phyloP scores from a whole-genome alignment of 2,797 vertebrate genomes.

The Sciurus carolinensis region DNA sequence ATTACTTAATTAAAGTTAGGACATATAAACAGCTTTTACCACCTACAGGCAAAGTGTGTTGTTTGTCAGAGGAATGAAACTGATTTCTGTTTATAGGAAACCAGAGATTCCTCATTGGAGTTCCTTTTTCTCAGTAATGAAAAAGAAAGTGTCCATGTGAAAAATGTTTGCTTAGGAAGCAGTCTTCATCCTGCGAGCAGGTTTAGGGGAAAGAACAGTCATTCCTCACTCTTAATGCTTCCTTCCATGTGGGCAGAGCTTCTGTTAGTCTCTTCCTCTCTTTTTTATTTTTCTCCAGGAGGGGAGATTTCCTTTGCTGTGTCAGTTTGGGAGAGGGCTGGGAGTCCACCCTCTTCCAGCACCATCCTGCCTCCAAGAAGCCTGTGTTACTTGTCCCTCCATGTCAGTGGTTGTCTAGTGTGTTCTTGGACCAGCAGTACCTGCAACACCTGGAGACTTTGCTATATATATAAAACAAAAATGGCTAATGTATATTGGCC shows the following conservation, averaged over 20 bases:
- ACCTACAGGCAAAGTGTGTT: constrained; percentile 58
- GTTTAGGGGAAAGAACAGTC: neutral
- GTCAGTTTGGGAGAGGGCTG: neutral
- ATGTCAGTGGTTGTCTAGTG: neutral
- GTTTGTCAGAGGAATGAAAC: constrained; percentile 69
- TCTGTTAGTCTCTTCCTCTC: neutral
- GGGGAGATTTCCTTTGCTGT: neutral
- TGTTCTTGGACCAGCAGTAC: neutral
- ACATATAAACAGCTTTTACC: constrained; percentile 66
- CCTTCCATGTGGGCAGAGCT: neutral
- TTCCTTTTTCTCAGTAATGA: neutral
- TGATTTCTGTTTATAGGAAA: constrained; percentile 62
- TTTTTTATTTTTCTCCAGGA: neutral
- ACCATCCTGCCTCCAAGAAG: neutral
- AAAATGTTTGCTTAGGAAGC: neutral
- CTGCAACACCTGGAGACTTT: neutral
- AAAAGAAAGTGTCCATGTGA: neutral
- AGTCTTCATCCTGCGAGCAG: neutral
- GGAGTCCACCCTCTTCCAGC: neutral
- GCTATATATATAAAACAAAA: neutral
- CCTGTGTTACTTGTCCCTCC: neutral
- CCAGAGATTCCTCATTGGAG: neutral
- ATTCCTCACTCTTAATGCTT: neutral
- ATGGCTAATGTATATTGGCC: neutral
- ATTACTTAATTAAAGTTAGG: constrained; percentile 80